Percentiles rank a stretch among this genome's conserved stretches.
Conservation (phyloP, 2,113 vertebrate species). For the Marcusenius ussheri region DNA sequence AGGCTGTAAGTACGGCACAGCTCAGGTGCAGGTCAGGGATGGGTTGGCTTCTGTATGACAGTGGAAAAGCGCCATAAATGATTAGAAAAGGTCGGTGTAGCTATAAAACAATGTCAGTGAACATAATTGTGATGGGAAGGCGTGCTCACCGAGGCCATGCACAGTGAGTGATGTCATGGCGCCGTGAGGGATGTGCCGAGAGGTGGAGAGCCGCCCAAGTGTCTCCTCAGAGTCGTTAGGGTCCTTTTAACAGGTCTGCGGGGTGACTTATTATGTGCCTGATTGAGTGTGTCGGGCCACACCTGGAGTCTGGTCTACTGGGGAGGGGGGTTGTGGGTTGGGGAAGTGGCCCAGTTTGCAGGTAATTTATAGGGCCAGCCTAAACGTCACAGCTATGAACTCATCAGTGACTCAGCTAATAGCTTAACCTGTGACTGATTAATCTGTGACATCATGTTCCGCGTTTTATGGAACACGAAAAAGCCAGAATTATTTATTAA, state of each 20-base stretch:
- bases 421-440: conserved; percentile 19
- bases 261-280: conserved; percentile 8
- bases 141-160: neutral
- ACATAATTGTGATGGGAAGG: neutral
- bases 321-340: neutral
- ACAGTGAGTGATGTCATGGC: conserved; percentile 9
- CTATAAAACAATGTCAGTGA: neutral
- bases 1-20: neutral
- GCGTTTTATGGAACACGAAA: conserved; percentile 3
- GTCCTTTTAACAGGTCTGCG: neutral
- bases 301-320: neutral
- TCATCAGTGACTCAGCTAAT: conserved; percentile 35
- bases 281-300: conserved; percentile 2
- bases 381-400: conserved; percentile 22
- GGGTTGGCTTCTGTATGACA: neutral
- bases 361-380: conserved; percentile 21
- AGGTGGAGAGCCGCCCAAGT: neutral
- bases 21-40: neutral
- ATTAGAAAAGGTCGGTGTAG: neutral
- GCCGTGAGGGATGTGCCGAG: neutral
- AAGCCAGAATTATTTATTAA: conserved; percentile 14
- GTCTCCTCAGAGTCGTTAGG: neutral
- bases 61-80: neutral
- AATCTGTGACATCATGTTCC: conserved; percentile 31
- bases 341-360: neutral